Evolutionary conservation across 2,797 vertebrate genomes (phyloP).

Genomic region (Gallinago solitaria): DNA sequence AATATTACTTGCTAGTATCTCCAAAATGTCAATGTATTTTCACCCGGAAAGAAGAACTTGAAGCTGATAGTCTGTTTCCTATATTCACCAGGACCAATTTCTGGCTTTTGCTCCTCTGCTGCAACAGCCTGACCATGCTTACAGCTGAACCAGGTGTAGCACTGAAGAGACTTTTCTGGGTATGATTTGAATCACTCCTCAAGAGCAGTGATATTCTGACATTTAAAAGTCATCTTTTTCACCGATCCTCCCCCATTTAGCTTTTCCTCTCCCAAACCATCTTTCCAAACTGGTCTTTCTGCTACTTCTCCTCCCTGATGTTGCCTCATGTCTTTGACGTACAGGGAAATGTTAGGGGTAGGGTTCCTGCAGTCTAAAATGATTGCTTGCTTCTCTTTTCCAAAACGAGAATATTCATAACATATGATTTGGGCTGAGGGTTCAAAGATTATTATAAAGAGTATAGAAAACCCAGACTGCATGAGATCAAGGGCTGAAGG

Average conservation of each 20-base stretch:
- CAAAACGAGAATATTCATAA: slow-evolving; percentile 32
- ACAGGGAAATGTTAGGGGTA: not conserved
- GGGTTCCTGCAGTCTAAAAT: not conserved
- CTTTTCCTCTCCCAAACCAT: not conserved
- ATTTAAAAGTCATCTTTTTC: not conserved
- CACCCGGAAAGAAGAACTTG: not conserved
- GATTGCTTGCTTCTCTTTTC: not conserved
- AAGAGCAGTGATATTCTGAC: not conserved
- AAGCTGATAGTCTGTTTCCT: not conserved
- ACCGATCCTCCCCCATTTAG: not conserved
- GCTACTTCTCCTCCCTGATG: not conserved
- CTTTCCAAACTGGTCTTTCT: not conserved
- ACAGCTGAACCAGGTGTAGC: not conserved
- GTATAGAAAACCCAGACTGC: not conserved
- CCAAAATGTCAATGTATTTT: not conserved
- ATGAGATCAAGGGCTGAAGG: slow-evolving; percentile 22
- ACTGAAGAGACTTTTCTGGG: not conserved
- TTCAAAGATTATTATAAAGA: slow-evolving; percentile 12
- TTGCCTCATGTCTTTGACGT: not conserved
- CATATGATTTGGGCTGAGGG: not conserved
- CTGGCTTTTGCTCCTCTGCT: not conserved
- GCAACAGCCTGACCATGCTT: not conserved
- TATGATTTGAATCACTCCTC: not conserved
- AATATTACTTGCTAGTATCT: not conserved
- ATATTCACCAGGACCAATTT: not conserved